Conservation (phyloP, 2,888 invertebrate species). For the Apotomis capreana region DNA sequence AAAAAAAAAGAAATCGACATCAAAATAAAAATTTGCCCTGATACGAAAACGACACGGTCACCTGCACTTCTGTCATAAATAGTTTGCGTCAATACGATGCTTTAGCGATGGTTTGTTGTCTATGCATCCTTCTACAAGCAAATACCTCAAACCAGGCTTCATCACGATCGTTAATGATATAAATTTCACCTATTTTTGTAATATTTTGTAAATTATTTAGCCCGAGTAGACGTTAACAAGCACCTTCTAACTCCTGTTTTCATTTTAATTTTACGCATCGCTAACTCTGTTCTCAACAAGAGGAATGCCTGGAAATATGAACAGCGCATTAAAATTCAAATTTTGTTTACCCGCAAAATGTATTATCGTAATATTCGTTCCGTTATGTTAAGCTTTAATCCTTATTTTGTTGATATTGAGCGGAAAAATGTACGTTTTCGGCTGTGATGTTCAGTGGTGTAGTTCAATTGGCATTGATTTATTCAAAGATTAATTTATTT, state of each 20-base stretch:
- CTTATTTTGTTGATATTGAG: neutral
- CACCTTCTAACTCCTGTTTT: constrained; percentile 37
- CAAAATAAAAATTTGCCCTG: too few relatives aligned
- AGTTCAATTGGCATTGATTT: neutral
- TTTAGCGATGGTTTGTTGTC: too few relatives aligned
- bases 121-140: too few relatives aligned
- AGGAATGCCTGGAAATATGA: constrained; percentile 42
- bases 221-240: constrained; percentile 20
- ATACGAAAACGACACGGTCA: too few relatives aligned
- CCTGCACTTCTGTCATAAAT: too few relatives aligned
- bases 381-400: constrained; percentile 9
- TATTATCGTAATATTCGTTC: constrained; percentile 19
- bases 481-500: too few relatives aligned
- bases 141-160: too few relatives aligned
- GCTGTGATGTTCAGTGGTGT: neutral
- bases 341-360: constrained; percentile 33
- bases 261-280: constrained; percentile 47
- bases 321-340: constrained; percentile 40
- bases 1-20: too few relatives aligned
- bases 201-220: constrained; percentile 8
- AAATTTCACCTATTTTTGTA: neutral
- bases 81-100: too few relatives aligned
- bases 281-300: constrained; percentile 42
- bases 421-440: neutral
- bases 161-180: too few relatives aligned